phyloP scores from a whole-genome alignment of 2,888 invertebrate genomes.

The Halictus quadricinctus region DNA sequence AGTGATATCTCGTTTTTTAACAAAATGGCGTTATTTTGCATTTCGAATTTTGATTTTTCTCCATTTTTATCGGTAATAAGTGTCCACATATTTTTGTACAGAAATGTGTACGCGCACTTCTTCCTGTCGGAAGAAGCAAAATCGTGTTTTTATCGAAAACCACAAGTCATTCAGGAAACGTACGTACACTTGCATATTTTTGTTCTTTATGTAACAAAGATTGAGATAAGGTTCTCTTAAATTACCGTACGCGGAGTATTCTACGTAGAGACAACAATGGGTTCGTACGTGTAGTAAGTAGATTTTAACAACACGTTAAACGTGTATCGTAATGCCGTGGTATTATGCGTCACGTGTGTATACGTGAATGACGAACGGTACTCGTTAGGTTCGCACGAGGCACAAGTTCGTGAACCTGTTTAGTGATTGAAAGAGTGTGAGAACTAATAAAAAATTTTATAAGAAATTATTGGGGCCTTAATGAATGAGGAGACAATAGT shows the following conservation, averaged over 20 bases:
- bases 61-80: not conserved
- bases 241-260: not conserved
- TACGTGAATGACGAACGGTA: too few relatives aligned
- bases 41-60: too few relatives aligned
- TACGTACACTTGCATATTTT: not conserved
- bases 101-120: not conserved
- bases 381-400: not conserved
- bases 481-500: not conserved
- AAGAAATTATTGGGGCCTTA: not conserved
- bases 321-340: not conserved
- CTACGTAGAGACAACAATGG: not conserved
- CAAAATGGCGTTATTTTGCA: not conserved
- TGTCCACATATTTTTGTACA: too few relatives aligned
- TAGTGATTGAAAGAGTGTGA: not conserved
- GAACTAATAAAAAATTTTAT: not conserved
- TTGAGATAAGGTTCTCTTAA: not conserved
- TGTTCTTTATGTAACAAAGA: not conserved
- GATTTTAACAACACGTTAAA: not conserved
- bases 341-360: not conserved
- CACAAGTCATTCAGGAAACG: slow-evolving; percentile 1
- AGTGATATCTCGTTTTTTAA: too few relatives aligned
- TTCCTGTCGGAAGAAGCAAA: not conserved
- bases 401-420: not conserved
- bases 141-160: not conserved
- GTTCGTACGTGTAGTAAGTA: not conserved